Base-by-base conservation (phyloP, 2,797 vertebrate genomes). In the Myotis daubentonii region DNA sequence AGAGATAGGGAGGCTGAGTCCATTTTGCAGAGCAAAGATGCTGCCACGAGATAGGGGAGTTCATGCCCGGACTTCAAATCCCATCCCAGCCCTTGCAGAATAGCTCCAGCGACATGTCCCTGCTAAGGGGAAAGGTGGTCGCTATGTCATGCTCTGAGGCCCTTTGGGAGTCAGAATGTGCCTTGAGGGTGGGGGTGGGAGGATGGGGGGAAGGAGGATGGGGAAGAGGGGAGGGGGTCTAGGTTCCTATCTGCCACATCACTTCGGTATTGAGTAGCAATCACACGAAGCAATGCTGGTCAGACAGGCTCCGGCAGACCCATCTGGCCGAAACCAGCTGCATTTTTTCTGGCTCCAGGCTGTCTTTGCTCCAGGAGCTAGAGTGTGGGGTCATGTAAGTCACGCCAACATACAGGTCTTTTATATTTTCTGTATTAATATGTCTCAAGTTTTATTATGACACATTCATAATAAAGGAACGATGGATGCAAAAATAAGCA, bases 231-330 rank as follows among this genome's bases (percentile, higher is more conserved):
- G 9, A 8, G 3, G 3, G 23, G 16, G 16, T 30, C n/a, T 33
- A 36, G 28, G 38, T 17, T 51, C 76, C 51, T 87, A 15, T 62
- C 55, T 89, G 25, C 71, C 23, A 5, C 5, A 53, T 11, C 65
- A 49, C 62, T 71, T 65, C 41, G 36, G 33, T 65, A 11, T 38
- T 82, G 62, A 93, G 76, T 92, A 65, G 78, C 53, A 47, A 23
- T 75, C 76, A 51, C 49, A 66, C n/a, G 49, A 66, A 83, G 65
- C 12, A 53, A 62, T 20, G 19, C 47, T 74, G 74, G 74, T 65
- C 84, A 76, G 82, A 93, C 93, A 93, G 94, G 87, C 74, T 80
- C 66, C 12, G 1, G 53, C 84, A 72, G 78, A 92, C 23, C 36
- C 65, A 68, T 38, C 93, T 71, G 51, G 74, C 47, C 65, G 6